These are phyloP conservation scores for Neotoxoptera formosana DNA, from an alignment of 1,140 invertebrate species.

Conservation along the genomic window DNA sequence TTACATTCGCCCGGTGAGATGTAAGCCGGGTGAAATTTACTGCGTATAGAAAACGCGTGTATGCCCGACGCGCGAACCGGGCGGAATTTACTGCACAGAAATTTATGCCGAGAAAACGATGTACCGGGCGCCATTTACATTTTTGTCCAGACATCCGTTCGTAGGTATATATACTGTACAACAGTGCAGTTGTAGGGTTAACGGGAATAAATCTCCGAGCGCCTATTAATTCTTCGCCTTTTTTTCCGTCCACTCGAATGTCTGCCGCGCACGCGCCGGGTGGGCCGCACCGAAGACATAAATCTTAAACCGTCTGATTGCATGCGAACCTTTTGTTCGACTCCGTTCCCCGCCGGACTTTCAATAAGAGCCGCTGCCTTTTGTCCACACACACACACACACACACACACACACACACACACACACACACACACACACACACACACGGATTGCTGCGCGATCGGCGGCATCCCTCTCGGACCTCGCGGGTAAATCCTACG, in stretches of 20 bases:
- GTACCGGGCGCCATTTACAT: no score
- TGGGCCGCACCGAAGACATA: neutral
- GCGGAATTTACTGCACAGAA: no score
- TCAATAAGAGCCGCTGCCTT: conserved; percentile 4
- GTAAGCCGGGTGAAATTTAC: no score
- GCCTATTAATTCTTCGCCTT: neutral
- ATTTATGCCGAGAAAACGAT: no score
- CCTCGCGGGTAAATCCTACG: neutral
- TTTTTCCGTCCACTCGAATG: neutral
- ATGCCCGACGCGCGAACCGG: no score
- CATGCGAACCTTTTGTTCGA: conserved; percentile 39
- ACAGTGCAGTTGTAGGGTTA: neutral
- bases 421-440: no score
- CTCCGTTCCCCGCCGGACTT: conserved; percentile 16
- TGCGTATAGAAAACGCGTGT: no score
- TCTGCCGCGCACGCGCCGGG: neutral
- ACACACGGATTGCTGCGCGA: no score
- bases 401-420: no score
- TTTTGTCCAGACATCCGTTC: neutral
- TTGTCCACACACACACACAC: no score
- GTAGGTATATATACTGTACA: neutral
- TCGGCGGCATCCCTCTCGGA: neutral
- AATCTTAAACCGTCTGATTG: conserved; percentile 36
- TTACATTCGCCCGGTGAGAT: no score
- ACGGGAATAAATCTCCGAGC: neutral